Conservation (phyloP, 2,113 vertebrate species). For the Aphyosemion australe region DNA sequence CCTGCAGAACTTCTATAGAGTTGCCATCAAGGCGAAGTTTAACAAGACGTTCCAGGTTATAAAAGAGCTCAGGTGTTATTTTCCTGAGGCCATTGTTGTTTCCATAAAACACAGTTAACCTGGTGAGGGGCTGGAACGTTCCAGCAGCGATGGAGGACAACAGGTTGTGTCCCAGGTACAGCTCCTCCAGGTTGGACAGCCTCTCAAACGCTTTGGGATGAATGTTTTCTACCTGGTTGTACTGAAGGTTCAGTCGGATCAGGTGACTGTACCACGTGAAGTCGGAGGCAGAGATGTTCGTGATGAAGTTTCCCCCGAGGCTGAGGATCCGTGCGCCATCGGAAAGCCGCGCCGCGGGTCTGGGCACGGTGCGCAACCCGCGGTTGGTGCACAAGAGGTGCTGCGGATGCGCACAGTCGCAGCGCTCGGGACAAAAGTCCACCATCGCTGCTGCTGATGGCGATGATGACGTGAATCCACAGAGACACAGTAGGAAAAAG, state of each 20-base stretch:
- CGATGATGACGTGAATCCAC: conserved; percentile 39
- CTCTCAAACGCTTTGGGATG: conserved; percentile 90
- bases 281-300: conserved; percentile 88
- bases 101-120: conserved; percentile 86
- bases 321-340: conserved; percentile 87
- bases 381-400: conserved; percentile 93
- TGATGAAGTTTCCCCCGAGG: conserved; percentile 93
- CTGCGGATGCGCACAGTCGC: conserved; percentile 91
- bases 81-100: conserved; percentile 87
- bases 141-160: conserved; percentile 80
- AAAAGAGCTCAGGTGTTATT: conserved; percentile 82
- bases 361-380: conserved; percentile 86
- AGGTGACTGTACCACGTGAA: conserved; percentile 85
- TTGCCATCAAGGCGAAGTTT: conserved; percentile 92
- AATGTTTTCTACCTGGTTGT: conserved; percentile 88
- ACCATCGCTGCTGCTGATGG: conserved; percentile 10
- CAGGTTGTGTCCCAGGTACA: conserved; percentile 93
- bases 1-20: conserved; percentile 81
- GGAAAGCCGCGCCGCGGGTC: conserved; percentile 67
- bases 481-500: conserved; percentile 73
- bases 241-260: conserved; percentile 89
- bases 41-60: conserved; percentile 82
- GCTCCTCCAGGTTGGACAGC: conserved; percentile 86
- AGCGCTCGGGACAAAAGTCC: conserved; percentile 87
- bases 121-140: conserved; percentile 84